A percentile compares a stretch with the other conserved stretches of the same genome.
Conservation (phyloP, 2,113 vertebrate genomes). For the Gorsachius goisagi region DNA sequence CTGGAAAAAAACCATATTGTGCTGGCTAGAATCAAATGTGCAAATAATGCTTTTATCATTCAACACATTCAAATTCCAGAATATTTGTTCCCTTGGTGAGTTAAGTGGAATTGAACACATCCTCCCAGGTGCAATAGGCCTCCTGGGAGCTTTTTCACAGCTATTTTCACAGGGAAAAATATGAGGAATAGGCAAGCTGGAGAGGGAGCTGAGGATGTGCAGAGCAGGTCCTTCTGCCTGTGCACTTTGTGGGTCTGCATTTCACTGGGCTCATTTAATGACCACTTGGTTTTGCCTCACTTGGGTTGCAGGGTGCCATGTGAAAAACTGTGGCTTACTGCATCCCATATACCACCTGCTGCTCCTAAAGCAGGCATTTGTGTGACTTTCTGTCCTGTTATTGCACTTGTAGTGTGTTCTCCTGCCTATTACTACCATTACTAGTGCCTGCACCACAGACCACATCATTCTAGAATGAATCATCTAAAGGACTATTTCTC, state of each 20-base stretch:
- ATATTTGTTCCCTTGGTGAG: neutral
- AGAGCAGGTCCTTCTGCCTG: neutral
- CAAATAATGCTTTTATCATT: neutral
- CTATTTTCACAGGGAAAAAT: too few relatives aligned
- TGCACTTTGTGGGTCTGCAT: neutral
- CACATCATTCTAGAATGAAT: neutral
- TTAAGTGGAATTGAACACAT: neutral
- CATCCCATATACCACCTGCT: neutral
- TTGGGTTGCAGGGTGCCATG: neutral
- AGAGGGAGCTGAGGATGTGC: neutral
- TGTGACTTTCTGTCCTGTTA: neutral
- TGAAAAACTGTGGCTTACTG: neutral
- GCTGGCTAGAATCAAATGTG: neutral
- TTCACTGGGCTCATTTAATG: neutral
- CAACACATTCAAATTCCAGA: neutral
- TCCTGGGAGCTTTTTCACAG: neutral
- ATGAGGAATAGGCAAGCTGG: neutral
- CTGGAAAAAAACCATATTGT: neutral
- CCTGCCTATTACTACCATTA: neutral
- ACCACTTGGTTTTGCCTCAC: neutral
- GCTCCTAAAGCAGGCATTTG: neutral
- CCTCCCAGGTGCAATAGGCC: neutral
- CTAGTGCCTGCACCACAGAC: neutral
- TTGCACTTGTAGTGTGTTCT: neutral
- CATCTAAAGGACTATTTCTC: neutral